Evolutionary conservation across 2,888 invertebrate genomes (phyloP).

Genomic region (Trachelus stipa): DNA sequence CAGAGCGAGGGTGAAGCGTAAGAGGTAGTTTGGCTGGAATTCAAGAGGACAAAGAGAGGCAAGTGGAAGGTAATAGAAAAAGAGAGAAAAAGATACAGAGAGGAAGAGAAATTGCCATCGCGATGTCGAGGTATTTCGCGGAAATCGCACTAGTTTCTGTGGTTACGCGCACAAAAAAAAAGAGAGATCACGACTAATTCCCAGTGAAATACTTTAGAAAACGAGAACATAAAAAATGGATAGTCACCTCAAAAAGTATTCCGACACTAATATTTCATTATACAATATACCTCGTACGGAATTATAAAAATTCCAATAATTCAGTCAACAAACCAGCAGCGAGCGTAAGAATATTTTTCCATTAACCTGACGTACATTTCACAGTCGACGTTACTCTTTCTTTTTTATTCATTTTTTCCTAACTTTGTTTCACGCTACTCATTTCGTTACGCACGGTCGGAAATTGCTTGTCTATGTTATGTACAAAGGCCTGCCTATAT

Average conservation of each 20-base stretch:
- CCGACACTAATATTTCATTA: background rate
- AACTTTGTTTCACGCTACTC: background rate
- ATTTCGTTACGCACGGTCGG: background rate
- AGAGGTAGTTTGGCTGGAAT: background rate
- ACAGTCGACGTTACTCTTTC: background rate
- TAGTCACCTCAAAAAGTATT: background rate
- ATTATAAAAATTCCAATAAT: background rate
- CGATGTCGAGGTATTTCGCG: slow-evolving; percentile 8
- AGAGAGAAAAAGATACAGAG: background rate
- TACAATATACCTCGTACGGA: background rate
- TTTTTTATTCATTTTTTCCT: background rate
- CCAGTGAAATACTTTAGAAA: background rate
- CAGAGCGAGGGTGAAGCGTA: background rate
- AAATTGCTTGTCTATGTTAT: background rate
- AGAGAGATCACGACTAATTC: background rate
- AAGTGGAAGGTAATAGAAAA: background rate
- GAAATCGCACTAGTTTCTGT: background rate
- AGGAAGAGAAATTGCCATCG: slow-evolving; percentile 10
- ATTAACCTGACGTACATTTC: background rate
- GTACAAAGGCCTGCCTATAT: background rate
- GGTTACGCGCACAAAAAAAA: background rate
- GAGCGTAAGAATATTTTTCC: background rate
- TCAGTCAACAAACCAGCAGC: background rate
- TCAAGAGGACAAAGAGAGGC: background rate
- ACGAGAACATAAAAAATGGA: background rate